phyloP scores from a whole-genome alignment of 2,888 invertebrate species.

The Tholera decimalis region DNA sequence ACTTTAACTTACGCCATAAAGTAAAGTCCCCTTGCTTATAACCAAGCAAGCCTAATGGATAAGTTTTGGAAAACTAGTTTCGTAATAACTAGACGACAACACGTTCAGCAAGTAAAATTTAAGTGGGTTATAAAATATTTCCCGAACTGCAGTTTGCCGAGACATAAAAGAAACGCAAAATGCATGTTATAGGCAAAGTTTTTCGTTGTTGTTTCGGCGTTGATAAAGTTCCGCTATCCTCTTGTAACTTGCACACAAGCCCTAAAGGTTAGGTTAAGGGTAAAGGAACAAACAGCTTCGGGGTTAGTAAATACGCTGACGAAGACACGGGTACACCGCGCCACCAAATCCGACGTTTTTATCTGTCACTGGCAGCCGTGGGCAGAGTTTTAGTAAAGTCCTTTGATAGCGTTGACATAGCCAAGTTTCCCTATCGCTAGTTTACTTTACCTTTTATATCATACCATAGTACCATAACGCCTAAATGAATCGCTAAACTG shows the following conservation, averaged over 20 bases:
- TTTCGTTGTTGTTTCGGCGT: not conserved
- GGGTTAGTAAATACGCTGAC: constrained; percentile 90
- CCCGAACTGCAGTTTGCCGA: constrained; percentile 30
- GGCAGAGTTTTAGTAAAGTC: constrained; percentile 79
- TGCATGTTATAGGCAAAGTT: not conserved
- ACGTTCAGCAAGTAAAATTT: constrained; percentile 38
- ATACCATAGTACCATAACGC: constrained; percentile 60
- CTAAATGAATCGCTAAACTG: constrained; percentile 47
- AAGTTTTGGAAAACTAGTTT: constrained; percentile 50
- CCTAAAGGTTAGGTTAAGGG: constrained; percentile 84
- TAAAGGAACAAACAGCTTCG: constrained; percentile 88
- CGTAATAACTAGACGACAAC: constrained; percentile 39
- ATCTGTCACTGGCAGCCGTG: constrained; percentile 86
- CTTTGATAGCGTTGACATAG: constrained; percentile 81
- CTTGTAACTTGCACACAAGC: constrained; percentile 60
- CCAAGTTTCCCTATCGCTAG: constrained; percentile 67
- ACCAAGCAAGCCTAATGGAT: constrained; percentile 28
- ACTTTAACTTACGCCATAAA: constrained; percentile 25
- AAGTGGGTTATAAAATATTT: constrained; percentile 42
- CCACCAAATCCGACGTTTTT: constrained; percentile 83
- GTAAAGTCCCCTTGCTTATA: constrained; percentile 7
- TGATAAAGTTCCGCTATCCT: constrained; percentile 41
- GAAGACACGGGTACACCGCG: constrained; percentile 84
- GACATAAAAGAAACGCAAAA: constrained; percentile 20
- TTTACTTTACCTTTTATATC: constrained; percentile 58